These are phyloP conservation scores for Dasyurus viverrinus DNA, from an alignment of 2,113 vertebrate species.

Conservation along the genomic window DNA sequence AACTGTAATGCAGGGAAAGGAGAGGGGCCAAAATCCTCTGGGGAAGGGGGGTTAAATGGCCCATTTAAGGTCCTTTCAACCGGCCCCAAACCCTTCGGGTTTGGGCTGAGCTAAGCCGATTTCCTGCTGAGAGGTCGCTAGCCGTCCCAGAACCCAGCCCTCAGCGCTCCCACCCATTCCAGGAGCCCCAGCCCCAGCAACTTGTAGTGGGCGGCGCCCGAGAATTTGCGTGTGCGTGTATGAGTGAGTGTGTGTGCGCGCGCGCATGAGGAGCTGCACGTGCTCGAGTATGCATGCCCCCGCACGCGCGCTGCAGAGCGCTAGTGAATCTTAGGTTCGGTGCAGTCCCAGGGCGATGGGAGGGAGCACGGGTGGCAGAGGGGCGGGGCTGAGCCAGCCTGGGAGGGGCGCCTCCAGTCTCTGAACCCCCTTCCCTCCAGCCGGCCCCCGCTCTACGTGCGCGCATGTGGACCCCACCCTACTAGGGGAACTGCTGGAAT, in stretches of 20 bases:
- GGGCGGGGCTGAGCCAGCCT: neutral
- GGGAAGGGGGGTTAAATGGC: neutral
- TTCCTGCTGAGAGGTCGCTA: neutral
- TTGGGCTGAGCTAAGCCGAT: neutral
- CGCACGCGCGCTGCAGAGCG: neutral
- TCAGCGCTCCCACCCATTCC: neutral
- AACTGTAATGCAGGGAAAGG: neutral
- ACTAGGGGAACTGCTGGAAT: neutral
- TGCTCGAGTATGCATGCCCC: neutral
- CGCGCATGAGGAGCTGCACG: neutral
- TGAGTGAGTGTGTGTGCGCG: neutral
- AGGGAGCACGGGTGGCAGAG: neutral
- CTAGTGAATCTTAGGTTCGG: neutral
- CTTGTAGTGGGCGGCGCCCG: neutral
- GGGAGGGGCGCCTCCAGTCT: neutral
- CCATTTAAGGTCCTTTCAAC: neutral
- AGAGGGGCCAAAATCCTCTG: neutral
- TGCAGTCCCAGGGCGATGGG: neutral
- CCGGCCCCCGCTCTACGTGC: neutral
- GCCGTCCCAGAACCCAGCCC: neutral
- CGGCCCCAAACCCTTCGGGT: neutral
- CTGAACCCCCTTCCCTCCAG: neutral
- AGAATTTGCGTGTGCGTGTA: neutral
- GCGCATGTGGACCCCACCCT: neutral
- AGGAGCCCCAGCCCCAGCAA: neutral